Conservation (phyloP, 1,140 invertebrate genomes). For the Hyles euphorbiae region DNA sequence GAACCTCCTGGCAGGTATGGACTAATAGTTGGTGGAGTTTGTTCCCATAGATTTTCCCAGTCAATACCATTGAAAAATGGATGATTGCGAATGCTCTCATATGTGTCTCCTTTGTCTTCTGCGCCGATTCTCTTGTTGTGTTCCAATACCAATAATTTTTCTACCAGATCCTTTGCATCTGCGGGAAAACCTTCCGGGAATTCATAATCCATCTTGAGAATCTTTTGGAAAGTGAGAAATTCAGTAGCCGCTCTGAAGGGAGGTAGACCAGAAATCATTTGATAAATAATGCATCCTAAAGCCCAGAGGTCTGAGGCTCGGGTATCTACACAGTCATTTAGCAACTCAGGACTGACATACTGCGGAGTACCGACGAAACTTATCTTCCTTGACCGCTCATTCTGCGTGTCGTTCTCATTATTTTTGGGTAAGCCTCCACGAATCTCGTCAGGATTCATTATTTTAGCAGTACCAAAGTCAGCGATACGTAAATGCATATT, state of each 20-base stretch:
- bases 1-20: conserved; percentile 89
- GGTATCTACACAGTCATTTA: conserved; percentile 88
- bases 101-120: conserved; percentile 83
- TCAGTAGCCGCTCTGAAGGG: conserved; percentile 96
- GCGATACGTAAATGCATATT: conserved; percentile 98
- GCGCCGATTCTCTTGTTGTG: conserved; percentile 89
- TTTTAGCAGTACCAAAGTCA: conserved; percentile 98
- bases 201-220: conserved; percentile 92
- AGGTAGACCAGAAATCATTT: conserved; percentile 95
- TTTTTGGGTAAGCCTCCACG: conserved; percentile 30
- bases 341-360: conserved; percentile 97
- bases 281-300: conserved; percentile 97
- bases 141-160: conserved; percentile 90
- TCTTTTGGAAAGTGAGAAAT: conserved; percentile 98
- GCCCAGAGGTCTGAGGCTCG: conserved; percentile 97
- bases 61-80: conserved; percentile 90
- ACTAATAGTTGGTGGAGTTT: conserved; percentile 88
- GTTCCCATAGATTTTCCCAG: conserved; percentile 87
- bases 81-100: conserved; percentile 89
- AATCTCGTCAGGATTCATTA: conserved; percentile 76
- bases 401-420: conserved; percentile 50
- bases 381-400: conserved; percentile 78
- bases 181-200: conserved; percentile 94
- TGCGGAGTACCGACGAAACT: conserved; percentile 99
- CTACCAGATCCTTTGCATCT: conserved; percentile 90